Evolutionary conservation across 2,113 vertebrate genomes (phyloP), one percentile per base, ranked within the genome.

Genomic region (Corythaixoides concolor): DNA sequence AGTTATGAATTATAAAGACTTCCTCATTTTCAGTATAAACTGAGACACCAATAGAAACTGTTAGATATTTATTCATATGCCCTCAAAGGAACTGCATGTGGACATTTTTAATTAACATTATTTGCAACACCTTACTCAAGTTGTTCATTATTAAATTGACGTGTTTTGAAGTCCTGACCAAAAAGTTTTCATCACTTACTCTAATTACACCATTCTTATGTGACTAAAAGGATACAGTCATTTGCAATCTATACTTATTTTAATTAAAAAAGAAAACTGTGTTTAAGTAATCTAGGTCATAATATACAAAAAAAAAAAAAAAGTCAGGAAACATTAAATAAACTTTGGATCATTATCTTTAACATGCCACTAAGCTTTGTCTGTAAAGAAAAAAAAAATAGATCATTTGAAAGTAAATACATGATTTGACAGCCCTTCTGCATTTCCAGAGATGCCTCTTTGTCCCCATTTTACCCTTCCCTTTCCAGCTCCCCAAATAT

Each of bases 1-100:
- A 96, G 89, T 97, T 95, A 96, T 97, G 95, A 97, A 98, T 98
- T 97, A 97, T 83, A 97, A 85, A 93, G 75, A 95, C 95, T 97
- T 98, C 96, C 97, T 97, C 82, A 81, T 96, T 97, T 90, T 92
- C 60, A 93, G 70, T 39, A 49, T 93, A 94, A 97, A 97, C 43
- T 81, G 66, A 97, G 92, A 95, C 87, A 90, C 81, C 78, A 70
- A 72, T 85, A 96, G 90, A 95, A 97, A 90, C 62, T 90, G 80
- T 85, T 85, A 91, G 66, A 27, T 86, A 90, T 97, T 93, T 96
- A 87, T 94, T 95, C 93, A 92, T 49, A 90, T 66, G 47, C 21
- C 28, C 81, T 95, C 79, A 70, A 94, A 95, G 95, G 73, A 50
- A 77, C 76, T 84, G 49, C 21, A 58, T 33, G 5, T 74, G 91